Conservation (phyloP, 1,140 invertebrate species). For the Drosophila sucinea region DNA sequence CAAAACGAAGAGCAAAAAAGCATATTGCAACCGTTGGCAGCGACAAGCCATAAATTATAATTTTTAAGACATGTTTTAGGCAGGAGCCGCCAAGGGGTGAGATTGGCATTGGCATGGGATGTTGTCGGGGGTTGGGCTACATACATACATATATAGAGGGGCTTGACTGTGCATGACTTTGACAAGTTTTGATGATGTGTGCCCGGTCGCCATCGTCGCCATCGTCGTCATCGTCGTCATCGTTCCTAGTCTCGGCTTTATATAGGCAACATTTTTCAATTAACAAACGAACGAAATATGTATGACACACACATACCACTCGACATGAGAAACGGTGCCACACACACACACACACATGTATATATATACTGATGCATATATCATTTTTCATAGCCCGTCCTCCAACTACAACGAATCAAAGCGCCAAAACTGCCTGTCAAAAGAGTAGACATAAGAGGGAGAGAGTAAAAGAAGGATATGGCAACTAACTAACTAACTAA, state of each 20-base stretch:
- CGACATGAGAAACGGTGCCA: slow-evolving; percentile 59
- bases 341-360: not conserved
- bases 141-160: slow-evolving; percentile 14
- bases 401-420: slow-evolving; percentile 63
- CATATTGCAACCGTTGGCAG: slow-evolving; percentile 29
- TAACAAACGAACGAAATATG: slow-evolving; percentile 80
- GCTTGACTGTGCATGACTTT: slow-evolving; percentile 56
- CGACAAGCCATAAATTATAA: slow-evolving; percentile 75
- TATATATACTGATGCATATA: slow-evolving; percentile 33
- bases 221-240: not conserved
- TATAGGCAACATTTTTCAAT: slow-evolving; percentile 80
- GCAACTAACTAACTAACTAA: slow-evolving; percentile 61
- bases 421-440: slow-evolving; percentile 72
- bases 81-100: slow-evolving; percentile 14
- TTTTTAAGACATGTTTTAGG: slow-evolving; percentile 72
- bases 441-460: slow-evolving; percentile 26
- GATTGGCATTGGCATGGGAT: too few relatives aligned
- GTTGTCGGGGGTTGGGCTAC: too few relatives aligned
- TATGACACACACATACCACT: slow-evolving; percentile 61
- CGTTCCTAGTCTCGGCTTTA: slow-evolving; percentile 31
- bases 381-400: slow-evolving; percentile 69
- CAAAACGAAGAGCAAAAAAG: slow-evolving; percentile 19
- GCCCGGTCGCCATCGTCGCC: slow-evolving; percentile 28
- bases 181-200: slow-evolving; percentile 75
- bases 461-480: slow-evolving; percentile 13